Conservation (phyloP, 2,797 vertebrate species). For the Synaphobranchus kaupii region DNA sequence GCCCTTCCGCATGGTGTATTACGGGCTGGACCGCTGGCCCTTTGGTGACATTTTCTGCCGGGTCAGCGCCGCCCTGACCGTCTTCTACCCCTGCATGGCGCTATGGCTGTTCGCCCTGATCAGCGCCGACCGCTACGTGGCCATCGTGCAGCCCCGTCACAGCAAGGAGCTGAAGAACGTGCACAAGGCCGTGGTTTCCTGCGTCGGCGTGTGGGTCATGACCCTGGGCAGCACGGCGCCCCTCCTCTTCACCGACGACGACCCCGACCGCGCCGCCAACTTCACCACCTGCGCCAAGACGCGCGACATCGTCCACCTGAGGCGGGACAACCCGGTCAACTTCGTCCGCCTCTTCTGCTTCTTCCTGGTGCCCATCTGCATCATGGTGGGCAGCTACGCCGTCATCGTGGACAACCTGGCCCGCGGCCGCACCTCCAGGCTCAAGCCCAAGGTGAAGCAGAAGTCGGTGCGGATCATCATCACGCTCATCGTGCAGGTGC, state of each 20-base stretch:
- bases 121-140: slow-evolving; percentile 93
- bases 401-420: slow-evolving; percentile 89
- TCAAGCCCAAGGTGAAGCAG: slow-evolving; percentile 94
- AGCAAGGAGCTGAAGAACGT: slow-evolving; percentile 89
- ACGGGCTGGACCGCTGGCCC: slow-evolving; percentile 80
- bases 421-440: slow-evolving; percentile 85
- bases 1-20: slow-evolving; percentile 88
- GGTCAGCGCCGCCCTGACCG: slow-evolving; percentile 78
- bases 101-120: slow-evolving; percentile 94
- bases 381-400: slow-evolving; percentile 91
- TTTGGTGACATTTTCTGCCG: slow-evolving; percentile 89
- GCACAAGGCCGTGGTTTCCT: slow-evolving; percentile 81
- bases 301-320: slow-evolving; percentile 86
- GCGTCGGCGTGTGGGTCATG: slow-evolving; percentile 86
- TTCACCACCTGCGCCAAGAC: slow-evolving; percentile 89
- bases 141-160: slow-evolving; percentile 90
- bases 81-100: slow-evolving; percentile 93
- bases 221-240: slow-evolving; percentile 81
- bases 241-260: slow-evolving; percentile 75
- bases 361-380: slow-evolving; percentile 87
- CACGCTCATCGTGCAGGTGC: slow-evolving; percentile 87
- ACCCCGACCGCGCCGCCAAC: slow-evolving; percentile 78
- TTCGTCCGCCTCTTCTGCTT: slow-evolving; percentile 86
- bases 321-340: slow-evolving; percentile 77
- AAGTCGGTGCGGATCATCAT: slow-evolving; percentile 94